Percentiles rank a stretch among this genome's conserved stretches.
Evolutionary conservation across 2,113 vertebrate genomes (phyloP).

Genomic region (Triplophysa rosa): DNA sequence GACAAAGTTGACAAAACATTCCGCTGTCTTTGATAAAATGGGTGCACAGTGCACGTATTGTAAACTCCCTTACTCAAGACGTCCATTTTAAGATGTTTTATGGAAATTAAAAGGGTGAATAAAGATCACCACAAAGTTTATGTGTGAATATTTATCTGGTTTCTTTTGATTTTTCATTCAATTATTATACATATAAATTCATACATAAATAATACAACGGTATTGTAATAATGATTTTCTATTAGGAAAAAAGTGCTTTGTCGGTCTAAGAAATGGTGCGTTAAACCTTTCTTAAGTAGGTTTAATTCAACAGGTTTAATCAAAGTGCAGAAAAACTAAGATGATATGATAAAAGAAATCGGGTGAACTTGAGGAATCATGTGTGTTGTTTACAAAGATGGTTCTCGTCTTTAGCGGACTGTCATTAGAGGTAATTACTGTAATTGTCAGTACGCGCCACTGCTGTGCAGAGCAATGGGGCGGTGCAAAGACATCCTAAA

Average conservation of each 20-base stretch:
- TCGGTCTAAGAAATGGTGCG: neutral
- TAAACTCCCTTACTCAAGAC: neutral
- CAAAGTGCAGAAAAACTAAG: neutral
- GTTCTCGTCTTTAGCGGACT: neutral
- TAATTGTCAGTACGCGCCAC: slow-evolving; percentile 20
- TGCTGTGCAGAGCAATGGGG: slow-evolving; percentile 1
- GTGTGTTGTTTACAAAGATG: slow-evolving; percentile 27
- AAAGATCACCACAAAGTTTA: no score
- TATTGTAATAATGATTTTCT: neutral
- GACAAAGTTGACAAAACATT: slow-evolving; percentile 15
- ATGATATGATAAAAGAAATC: neutral
- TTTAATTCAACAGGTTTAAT: neutral
- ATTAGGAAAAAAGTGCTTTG: neutral
- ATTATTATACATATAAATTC: no score
- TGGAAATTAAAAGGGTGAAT: no score
- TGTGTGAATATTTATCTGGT: no score
- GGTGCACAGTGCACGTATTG: neutral
- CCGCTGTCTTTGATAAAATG: slow-evolving; percentile 4
- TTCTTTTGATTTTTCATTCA: no score
- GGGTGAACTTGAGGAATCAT: neutral
- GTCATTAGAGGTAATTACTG: slow-evolving; percentile 41
- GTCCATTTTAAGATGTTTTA: neutral
- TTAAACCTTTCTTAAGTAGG: neutral
- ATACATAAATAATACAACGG: neutral
- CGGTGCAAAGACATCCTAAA: neutral